A percentile compares a stretch with the other conserved stretches of the same genome.
phyloP scores from a whole-genome alignment of 2,888 invertebrate genomes.

The Teinopalpus imperialis region DNA sequence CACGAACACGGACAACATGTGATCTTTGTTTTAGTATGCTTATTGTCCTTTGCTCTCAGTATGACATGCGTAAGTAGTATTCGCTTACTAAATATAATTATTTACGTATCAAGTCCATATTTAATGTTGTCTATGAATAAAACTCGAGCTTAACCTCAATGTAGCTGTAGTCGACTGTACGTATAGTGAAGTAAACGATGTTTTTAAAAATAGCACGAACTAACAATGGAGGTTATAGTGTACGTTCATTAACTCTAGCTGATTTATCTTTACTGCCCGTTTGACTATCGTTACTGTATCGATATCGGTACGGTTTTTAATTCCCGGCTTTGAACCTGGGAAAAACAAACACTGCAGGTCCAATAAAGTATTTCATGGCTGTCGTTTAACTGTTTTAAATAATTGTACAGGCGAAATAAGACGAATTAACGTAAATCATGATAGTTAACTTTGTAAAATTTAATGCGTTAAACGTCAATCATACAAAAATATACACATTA shows the following conservation, averaged over 20 bases:
- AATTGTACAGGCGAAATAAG: background rate
- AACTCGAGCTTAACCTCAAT: no score
- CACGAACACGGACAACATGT: no score
- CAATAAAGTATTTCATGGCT: conserved; percentile 15
- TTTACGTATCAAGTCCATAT: no score
- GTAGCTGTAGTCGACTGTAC: no score
- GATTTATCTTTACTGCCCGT: conserved; percentile 27
- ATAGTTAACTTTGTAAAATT: conserved; percentile 1
- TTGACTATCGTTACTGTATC: conserved; percentile 21
- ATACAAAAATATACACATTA: no score
- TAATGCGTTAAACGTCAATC: no score
- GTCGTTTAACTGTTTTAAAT: conserved; percentile 19
- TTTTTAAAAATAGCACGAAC: conserved; percentile 28
- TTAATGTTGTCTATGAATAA: no score
- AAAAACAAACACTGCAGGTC: conserved; percentile 20
- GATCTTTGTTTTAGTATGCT: no score
- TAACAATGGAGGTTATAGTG: conserved; percentile 22
- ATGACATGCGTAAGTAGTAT: no score
- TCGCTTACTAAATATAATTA: no score
- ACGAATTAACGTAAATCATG: background rate
- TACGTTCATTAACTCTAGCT: conserved; percentile 25
- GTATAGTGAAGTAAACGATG: conserved; percentile 35
- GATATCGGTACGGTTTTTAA: conserved; percentile 23
- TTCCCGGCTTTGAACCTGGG: conserved; percentile 22
- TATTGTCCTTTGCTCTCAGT: no score